Evolutionary conservation across 1,140 invertebrate species (phyloP).

Genomic region (Cecropterus lyciades): DNA sequence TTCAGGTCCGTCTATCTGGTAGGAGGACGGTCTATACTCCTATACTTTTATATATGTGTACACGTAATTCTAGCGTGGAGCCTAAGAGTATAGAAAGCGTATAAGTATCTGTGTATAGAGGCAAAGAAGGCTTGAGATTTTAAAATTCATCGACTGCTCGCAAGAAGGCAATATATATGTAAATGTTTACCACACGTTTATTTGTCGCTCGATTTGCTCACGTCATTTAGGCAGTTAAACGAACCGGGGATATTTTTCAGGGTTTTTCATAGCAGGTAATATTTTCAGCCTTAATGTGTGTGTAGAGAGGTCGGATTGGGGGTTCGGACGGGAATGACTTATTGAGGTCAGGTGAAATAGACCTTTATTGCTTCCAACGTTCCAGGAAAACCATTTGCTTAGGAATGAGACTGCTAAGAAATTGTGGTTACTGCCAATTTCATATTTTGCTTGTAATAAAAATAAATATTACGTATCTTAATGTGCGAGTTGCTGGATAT

Average conservation of each 20-base stretch:
- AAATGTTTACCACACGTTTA: slow-evolving; percentile 40
- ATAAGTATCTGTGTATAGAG: slow-evolving; percentile 13
- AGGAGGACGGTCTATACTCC: too few relatives aligned
- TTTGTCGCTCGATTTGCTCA: slow-evolving; percentile 41
- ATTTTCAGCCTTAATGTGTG: slow-evolving; percentile 28
- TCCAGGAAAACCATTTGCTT: slow-evolving; percentile 22
- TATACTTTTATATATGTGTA: too few relatives aligned
- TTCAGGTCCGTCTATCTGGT: too few relatives aligned
- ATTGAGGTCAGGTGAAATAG: slow-evolving; percentile 24
- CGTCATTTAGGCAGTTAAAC: slow-evolving; percentile 44
- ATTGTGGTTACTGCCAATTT: not conserved
- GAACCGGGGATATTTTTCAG: slow-evolving; percentile 37
- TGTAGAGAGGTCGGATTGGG: slow-evolving; percentile 18
- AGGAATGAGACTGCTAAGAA: slow-evolving; percentile 2
- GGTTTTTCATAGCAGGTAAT: slow-evolving; percentile 38
- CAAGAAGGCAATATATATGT: slow-evolving; percentile 40
- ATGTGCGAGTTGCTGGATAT: too few relatives aligned
- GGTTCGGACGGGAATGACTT: slow-evolving; percentile 18
- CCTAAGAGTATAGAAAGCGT: too few relatives aligned
- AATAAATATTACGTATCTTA: too few relatives aligned
- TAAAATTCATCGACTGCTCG: slow-evolving; percentile 37
- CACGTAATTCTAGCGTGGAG: too few relatives aligned
- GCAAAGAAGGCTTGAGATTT: slow-evolving; percentile 28
- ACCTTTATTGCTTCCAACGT: slow-evolving; percentile 30
- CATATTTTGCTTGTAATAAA: not conserved